Percentiles rank a stretch among this genome's conserved stretches.
Conservation (phyloP, 2,888 invertebrate species). For the Meteorus colon region DNA sequence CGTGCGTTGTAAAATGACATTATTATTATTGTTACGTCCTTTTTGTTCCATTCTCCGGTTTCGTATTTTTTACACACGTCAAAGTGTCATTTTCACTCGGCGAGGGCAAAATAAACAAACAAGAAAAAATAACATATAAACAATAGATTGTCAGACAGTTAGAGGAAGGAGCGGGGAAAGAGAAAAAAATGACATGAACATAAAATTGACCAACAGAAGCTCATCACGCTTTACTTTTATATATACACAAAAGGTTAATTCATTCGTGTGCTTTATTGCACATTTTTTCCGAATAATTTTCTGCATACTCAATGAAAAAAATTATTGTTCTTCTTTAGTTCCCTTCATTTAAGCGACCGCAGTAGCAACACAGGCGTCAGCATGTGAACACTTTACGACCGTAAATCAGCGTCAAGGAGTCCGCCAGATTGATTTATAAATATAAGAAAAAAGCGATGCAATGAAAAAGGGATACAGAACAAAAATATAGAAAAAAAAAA, state of each 20-base stretch:
- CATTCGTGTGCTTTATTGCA: slow-evolving; percentile 10
- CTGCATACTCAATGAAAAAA: slow-evolving; percentile 19
- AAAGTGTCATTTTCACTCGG: slow-evolving; percentile 69
- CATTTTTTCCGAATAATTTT: slow-evolving; percentile 24
- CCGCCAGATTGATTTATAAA: slow-evolving; percentile 11
- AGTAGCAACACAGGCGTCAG: not conserved
- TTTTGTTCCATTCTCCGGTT: slow-evolving; percentile 24
- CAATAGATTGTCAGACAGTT: slow-evolving; percentile 17
- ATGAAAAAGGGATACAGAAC: slow-evolving; percentile 41
- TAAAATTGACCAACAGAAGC: not conserved
- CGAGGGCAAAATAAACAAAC: slow-evolving; percentile 4
- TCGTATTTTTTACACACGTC: slow-evolving; percentile 67
- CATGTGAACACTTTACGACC: slow-evolving; percentile 49
- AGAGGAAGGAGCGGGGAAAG: slow-evolving; percentile 17
- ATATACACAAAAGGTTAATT: slow-evolving; percentile 30
- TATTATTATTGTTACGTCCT: slow-evolving; percentile 69
- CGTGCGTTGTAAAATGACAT: slow-evolving; percentile 56
- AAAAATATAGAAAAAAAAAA: slow-evolving; percentile 35
- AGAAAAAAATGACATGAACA: slow-evolving; percentile 23
- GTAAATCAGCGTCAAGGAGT: slow-evolving; percentile 48
- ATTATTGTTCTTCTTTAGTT: not conserved
- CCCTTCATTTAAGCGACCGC: no score
- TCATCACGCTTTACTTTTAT: not conserved
- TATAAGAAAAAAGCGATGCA: not conserved
- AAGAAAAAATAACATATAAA: not conserved